These are phyloP conservation scores for Eucidaris tribuloides DNA, from an alignment of 35 echinoderm and acorn worm genomes.

Conservation along the genomic window DNA sequence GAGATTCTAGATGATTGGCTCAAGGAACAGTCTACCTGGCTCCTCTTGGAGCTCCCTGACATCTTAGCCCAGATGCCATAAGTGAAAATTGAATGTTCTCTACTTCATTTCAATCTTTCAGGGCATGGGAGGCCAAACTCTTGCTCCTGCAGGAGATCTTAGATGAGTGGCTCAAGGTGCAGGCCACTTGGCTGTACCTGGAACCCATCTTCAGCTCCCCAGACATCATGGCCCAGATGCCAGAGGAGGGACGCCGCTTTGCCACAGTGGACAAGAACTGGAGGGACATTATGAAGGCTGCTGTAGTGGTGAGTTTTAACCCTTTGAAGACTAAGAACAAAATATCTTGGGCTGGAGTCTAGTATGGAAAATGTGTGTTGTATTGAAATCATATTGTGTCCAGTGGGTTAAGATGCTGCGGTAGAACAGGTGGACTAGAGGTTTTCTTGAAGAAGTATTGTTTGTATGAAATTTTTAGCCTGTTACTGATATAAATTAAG, in stretches of 20 bases:
- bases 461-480: no score
- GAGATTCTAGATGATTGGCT: constrained; percentile 99
- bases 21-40: constrained; percentile 97
- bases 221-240: constrained; percentile 99
- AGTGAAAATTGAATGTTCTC: no score
- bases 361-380: no score
- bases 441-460: no score
- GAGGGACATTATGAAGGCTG: constrained; percentile 99
- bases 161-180: constrained; percentile 99
- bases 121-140: constrained; percentile 89
- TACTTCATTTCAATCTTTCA: constrained; percentile 11
- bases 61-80: constrained; percentile 99
- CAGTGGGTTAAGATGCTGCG: no score
- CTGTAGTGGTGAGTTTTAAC: constrained; percentile 82
- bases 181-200: constrained; percentile 98
- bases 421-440: no score
- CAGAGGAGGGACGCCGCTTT: constrained; percentile 94
- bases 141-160: constrained; percentile 94
- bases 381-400: not conserved
- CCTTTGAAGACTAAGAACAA: no score
- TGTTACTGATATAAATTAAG: no score
- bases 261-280: constrained; percentile 98
- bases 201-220: constrained; percentile 99
- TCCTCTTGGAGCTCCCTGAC: constrained; percentile 91
- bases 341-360: no score